Conservation (phyloP, 2,888 invertebrate species). For the Cancer borealis region DNA sequence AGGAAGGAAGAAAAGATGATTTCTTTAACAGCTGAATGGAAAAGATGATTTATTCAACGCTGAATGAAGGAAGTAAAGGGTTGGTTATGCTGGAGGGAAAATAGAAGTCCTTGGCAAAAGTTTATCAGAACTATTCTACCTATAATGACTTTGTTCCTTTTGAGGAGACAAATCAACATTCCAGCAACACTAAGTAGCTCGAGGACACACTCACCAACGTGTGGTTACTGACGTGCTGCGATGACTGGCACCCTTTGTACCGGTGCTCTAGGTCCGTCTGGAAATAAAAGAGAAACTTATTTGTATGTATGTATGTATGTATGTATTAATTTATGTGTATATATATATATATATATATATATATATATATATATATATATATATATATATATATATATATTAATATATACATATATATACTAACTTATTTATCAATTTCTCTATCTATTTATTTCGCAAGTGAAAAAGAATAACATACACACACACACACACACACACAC, state of each 20-base stretch:
- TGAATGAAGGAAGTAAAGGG: neutral
- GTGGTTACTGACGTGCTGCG: neutral
- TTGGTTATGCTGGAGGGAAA: neutral
- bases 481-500: constrained; percentile 50
- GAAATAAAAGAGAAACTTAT: neutral
- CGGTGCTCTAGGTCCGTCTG: neutral
- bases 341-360: no score
- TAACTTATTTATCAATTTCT: no score
- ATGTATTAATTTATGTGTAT: no score
- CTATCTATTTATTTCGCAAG: neutral
- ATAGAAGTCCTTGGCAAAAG: neutral
- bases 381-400: no score
- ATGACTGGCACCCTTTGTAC: neutral
- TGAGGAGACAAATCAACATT: neutral
- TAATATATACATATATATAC: no score
- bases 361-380: no score
- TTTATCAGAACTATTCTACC: neutral
- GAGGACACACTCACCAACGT: neutral
- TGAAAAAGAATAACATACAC: neutral
- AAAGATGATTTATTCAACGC: no score
- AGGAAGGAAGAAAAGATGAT: neutral
- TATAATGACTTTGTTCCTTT: neutral
- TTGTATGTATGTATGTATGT: no score
- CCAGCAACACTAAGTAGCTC: neutral
- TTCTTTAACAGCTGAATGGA: neutral